Conservation (phyloP, 2,113 vertebrate species). For the Himantopus leucocephalus region DNA sequence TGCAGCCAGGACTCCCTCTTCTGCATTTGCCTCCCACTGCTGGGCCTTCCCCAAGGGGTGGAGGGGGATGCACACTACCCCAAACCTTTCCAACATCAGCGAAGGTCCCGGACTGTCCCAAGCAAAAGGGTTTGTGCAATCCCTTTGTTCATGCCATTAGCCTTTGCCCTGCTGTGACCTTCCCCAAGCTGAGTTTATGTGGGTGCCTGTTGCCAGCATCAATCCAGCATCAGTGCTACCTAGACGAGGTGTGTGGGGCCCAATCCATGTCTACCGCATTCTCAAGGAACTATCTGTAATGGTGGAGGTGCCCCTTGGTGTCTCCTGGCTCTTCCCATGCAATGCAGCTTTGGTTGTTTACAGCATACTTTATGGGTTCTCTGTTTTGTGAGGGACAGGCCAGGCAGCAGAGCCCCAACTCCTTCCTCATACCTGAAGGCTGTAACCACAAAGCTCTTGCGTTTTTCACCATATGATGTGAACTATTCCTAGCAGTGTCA, state of each 20-base stretch:
- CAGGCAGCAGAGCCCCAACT: background rate
- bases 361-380: background rate
- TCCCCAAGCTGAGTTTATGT: background rate
- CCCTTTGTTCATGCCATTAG: background rate
- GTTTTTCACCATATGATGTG: background rate
- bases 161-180: background rate
- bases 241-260: fast-evolving
- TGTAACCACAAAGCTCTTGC: background rate
- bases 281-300: background rate
- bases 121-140: background rate
- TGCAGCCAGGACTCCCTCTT: background rate
- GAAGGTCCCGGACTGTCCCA: background rate
- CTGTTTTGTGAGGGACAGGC: background rate
- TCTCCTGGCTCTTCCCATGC: background rate
- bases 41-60: too few relatives aligned
- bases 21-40: background rate
- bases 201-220: background rate
- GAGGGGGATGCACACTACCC: background rate
- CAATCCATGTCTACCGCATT: background rate
- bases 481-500: background rate
- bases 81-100: background rate
- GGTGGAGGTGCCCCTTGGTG: background rate
- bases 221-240: background rate
- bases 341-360: background rate
- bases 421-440: background rate